Evolutionary conservation across 2,113 vertebrate species (phyloP), one percentile per base, ranked within the genome.

Genomic region (Hydropotes inermis): DNA sequence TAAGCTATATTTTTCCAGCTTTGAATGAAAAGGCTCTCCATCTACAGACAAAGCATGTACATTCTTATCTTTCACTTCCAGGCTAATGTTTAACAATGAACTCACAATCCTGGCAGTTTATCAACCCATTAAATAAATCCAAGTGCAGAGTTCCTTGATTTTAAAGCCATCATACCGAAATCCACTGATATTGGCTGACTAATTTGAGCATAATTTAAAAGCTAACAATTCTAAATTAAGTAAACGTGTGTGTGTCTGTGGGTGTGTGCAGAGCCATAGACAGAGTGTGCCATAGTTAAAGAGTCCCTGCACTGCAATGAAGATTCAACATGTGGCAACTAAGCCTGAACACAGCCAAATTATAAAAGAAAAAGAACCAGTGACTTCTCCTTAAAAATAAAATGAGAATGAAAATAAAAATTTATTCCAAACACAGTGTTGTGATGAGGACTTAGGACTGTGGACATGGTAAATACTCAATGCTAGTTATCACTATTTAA

Each of bases 61-160:
- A 91, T 96, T 96, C 98, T 99, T 99, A 99, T 99, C 98, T 99
- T 98, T 98, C 90, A 87, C 91, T 99, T 98, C 94, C 98, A 99
- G 98, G 98, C 98, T 98, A 98, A 98, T 96, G 92, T 97, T 98
- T 98, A 98, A 98, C 97, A 98, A 98, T 98, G 95, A 95, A 98
- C 90, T 97, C 97, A 92, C 96, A 94, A 67, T 96, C 47, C 97
- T 97, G 83, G 57, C 84, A 95, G 95, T 98, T 98, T 98, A 98
- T 98, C 98, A 98, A 94, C 87, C 96, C 87, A 93, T 98, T 98
- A 98, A 89, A 92, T 97, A 98, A 99, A 89, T 84, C 54, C 47
- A 95, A 84, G 91, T 79, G n/a, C 70, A 97, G 96, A 97, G 86
- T 98, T 98, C 90, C 64, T 96, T 91, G 93, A 16, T 95, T 98